Conservation (phyloP, 2,113 vertebrate species). For the Sander lucioperca region DNA sequence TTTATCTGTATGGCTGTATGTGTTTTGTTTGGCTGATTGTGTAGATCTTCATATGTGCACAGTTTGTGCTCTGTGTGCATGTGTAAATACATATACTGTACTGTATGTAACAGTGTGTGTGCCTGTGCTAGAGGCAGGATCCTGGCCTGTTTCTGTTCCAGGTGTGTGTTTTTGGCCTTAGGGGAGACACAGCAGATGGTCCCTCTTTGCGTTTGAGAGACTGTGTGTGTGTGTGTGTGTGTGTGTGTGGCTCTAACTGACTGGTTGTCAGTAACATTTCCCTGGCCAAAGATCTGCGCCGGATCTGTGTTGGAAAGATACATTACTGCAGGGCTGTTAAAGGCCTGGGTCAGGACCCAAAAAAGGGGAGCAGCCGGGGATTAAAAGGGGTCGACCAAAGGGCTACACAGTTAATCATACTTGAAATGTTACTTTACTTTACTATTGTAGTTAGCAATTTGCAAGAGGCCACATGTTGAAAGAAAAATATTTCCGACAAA, state of each 20-base stretch:
- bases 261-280: slow-evolving; percentile 48
- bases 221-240: neutral
- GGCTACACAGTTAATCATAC: slow-evolving; percentile 4
- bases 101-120: slow-evolving; percentile 9
- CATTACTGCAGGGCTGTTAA: slow-evolving; percentile 12
- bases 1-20: neutral
- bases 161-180: slow-evolving; percentile 74
- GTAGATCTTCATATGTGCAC: neutral
- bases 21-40: neutral
- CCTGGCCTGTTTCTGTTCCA: slow-evolving; percentile 64
- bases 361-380: neutral
- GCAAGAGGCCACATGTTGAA: neutral
- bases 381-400: neutral
- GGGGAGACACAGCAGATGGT: slow-evolving; percentile 71
- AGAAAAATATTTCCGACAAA: neutral
- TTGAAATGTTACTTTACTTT: neutral
- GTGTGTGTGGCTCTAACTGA: slow-evolving; percentile 22
- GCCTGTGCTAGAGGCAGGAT: slow-evolving; percentile 40
- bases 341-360: neutral
- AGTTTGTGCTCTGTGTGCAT: neutral
- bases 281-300: slow-evolving; percentile 46
- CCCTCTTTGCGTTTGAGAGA: slow-evolving; percentile 37
- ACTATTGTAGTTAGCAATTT: neutral
- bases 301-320: slow-evolving; percentile 27
- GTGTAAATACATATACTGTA: neutral